These are phyloP conservation scores for Orchestes rusci DNA, from an alignment of 2,888 invertebrate genomes.

Conservation along the genomic window DNA sequence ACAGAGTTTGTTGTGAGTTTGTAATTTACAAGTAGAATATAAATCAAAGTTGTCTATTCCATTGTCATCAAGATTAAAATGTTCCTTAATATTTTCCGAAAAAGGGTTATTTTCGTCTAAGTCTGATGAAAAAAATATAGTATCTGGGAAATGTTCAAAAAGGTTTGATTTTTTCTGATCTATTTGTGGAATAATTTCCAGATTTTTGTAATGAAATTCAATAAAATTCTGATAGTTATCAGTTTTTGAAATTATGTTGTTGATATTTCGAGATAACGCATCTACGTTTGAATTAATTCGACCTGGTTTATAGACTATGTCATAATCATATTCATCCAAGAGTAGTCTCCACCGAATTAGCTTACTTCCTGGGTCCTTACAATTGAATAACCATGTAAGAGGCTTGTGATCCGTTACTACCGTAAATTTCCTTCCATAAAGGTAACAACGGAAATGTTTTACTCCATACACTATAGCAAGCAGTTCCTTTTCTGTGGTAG, in stretches of 20 bases:
- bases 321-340: constrained; percentile 27
- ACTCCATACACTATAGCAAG: constrained; percentile 9
- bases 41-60: no score
- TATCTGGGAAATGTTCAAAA: constrained; percentile 14
- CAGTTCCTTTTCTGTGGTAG: constrained; percentile 32
- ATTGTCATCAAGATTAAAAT: no score
- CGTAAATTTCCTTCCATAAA: constrained; percentile 13
- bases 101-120: constrained; percentile 18
- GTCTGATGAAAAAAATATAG: constrained; percentile 17
- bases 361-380: constrained; percentile 34
- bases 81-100: constrained; percentile 10
- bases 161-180: constrained; percentile 16
- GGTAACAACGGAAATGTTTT: constrained; percentile 12
- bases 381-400: constrained; percentile 35
- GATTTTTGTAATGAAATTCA: constrained; percentile 18
- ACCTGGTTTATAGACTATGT: constrained; percentile 14
- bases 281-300: constrained; percentile 4
- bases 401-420: constrained; percentile 38
- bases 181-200: constrained; percentile 11
- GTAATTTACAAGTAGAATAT: no score
- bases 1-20: no score
- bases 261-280: constrained; percentile 3
- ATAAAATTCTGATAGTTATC: constrained; percentile 13
- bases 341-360: constrained; percentile 32
- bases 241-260: neutral